Conservation (phyloP, 2,888 invertebrate genomes). For the Diabrotica balteata region DNA sequence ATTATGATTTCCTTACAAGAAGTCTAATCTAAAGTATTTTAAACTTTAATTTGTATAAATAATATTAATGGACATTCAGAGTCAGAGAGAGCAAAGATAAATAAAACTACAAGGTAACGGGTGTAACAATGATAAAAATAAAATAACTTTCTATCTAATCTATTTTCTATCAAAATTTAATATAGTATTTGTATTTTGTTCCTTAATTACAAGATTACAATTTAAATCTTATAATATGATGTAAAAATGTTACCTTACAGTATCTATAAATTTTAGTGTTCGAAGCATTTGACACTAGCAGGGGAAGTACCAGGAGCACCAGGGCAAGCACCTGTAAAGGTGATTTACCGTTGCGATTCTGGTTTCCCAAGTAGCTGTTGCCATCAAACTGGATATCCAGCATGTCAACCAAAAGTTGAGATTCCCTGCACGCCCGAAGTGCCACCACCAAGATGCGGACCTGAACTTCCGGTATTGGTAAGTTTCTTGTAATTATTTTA, state of each 20-base stretch:
- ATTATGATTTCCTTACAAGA: too few relatives aligned
- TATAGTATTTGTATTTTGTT: too few relatives aligned
- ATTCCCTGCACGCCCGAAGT: slow-evolving; percentile 26
- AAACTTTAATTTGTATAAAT: too few relatives aligned
- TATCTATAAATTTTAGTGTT: slow-evolving; percentile 49
- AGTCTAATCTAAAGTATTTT: too few relatives aligned
- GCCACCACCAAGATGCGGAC: background rate
- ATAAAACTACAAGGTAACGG: too few relatives aligned
- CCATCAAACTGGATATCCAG: background rate
- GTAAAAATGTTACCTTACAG: background rate
- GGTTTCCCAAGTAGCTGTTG: slow-evolving; percentile 41
- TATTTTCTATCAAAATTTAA: too few relatives aligned
- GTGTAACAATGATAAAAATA: too few relatives aligned
- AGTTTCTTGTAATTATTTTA: background rate
- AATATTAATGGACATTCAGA: too few relatives aligned
- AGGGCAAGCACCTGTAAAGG: slow-evolving; percentile 45
- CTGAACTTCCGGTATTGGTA: slow-evolving; percentile 8
- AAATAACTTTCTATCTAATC: too few relatives aligned
- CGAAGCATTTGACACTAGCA: slow-evolving; percentile 50
- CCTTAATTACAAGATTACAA: too few relatives aligned
- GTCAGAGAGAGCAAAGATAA: too few relatives aligned
- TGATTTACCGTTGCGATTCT: slow-evolving; percentile 49
- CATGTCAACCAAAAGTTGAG: slow-evolving; percentile 28
- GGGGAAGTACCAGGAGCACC: slow-evolving; percentile 44
- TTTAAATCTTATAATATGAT: too few relatives aligned